Percentiles rank a stretch among this genome's conserved stretches.
Conservation (phyloP, 2,797 vertebrate species). For the Danio choprae region DNA sequence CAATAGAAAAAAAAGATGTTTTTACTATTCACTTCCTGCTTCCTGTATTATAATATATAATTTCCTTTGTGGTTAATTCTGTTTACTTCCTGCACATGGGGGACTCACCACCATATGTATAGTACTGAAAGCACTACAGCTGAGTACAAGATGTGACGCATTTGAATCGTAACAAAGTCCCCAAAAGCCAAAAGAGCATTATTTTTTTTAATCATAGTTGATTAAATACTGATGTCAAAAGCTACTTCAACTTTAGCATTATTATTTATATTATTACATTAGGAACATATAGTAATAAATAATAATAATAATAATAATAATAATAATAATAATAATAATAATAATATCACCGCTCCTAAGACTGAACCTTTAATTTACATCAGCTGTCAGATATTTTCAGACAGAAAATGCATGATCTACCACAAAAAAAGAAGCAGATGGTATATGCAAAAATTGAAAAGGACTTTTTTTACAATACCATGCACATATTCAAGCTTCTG, state of each 20-base stretch:
- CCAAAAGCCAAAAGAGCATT: neutral
- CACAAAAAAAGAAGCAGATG: no score
- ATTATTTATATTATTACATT: neutral
- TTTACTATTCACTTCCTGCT: constrained; percentile 61
- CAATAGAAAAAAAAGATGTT: neutral
- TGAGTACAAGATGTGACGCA: constrained; percentile 2
- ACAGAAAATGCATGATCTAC: no score
- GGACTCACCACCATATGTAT: constrained; percentile 29
- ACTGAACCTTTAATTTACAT: neutral
- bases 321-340: no score
- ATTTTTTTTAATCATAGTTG: neutral
- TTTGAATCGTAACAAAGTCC: neutral
- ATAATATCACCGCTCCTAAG: neutral
- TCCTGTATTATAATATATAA: constrained; percentile 55
- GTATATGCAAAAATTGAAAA: no score
- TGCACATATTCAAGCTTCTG: no score
- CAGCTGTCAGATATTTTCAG: no score
- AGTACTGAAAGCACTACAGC: neutral
- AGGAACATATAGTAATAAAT: no score
- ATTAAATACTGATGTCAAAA: neutral
- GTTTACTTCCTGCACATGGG: constrained; percentile 66
- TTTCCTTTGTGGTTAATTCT: constrained; percentile 51
- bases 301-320: no score
- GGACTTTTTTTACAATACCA: no score
- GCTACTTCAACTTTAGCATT: no score